Evolutionary conservation across 2,888 invertebrate species (phyloP), one percentile per base, ranked within the genome.

Genomic region (Rotaria magnacalcarata): DNA sequence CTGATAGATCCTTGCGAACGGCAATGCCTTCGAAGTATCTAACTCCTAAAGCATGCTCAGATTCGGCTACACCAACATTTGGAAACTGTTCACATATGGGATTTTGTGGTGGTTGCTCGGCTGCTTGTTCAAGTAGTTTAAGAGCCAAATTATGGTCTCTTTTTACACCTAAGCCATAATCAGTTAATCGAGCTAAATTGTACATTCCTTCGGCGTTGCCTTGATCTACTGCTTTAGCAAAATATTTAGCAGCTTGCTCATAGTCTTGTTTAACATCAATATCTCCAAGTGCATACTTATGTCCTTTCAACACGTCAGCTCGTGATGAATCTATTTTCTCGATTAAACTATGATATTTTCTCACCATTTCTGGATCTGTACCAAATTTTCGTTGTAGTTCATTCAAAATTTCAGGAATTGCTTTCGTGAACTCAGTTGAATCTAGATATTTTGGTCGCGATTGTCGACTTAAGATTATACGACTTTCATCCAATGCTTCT

Each of bases 161-260:
- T 24, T 75, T 75, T 11, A 85, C 85, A 8, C 85, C 85, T 27
- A 54, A 34, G 56, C 85, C 85, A 7, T 41, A n/a, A 52, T 75
- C 75, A 43, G 50, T 50, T 34, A 85, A 27, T 50, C 74, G 43
- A 19, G 52, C 85, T 75, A 85, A 50, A 41, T 85, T 75, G 50
- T 85, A 85, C 56, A 85, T 85, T 50, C 41, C 85, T 47, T 85
- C 85, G 54, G 85, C 75, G 54, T 80, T 85, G 56, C 50, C 75
- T 16, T 75, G 50, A 21, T 54, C 54, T 34, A 56, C 85, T 54
- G 85, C 75, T 56, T 85, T 85, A 24, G 43, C 34, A 85, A 54
- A 85, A 85, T 85, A 75, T 56, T 54, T 54, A 14, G 85, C 85
- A 54, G 85, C 85, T 85, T 54, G 34, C 43, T 85, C 85, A 56